Evolutionary conservation across 2,797 vertebrate genomes (phyloP).

Genomic region (Enteromius paludinosus): DNA sequence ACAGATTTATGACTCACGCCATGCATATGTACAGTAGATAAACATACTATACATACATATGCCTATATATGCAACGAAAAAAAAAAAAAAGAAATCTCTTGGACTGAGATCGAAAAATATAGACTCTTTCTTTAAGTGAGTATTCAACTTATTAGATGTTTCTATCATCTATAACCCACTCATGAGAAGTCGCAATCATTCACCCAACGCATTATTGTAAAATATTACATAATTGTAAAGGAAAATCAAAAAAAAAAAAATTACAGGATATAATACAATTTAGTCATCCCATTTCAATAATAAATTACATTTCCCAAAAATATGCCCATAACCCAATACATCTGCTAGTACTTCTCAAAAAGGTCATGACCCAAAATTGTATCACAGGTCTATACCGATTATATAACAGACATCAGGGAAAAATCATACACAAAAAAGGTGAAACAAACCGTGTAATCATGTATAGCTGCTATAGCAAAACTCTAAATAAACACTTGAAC

Average conservation of each 20-base stretch:
- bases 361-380: neutral
- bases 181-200: neutral
- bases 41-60: constrained; percentile 13
- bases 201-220: neutral
- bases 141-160: neutral
- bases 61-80: neutral
- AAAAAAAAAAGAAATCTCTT: neutral
- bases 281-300: neutral
- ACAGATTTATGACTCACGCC: constrained; percentile 8
- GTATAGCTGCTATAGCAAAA: neutral
- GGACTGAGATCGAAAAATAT: neutral
- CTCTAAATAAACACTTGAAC: constrained; percentile 7
- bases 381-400: neutral
- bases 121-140: neutral
- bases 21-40: neutral
- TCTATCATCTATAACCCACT: neutral
- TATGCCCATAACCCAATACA: neutral
- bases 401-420: neutral
- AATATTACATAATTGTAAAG: neutral
- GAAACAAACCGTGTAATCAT: neutral
- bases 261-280: neutral
- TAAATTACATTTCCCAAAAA: neutral
- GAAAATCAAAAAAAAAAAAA: neutral
- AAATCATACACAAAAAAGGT: neutral
- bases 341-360: neutral